A percentile compares a stretch with the other conserved stretches of the same genome.
Conservation (phyloP, 2,113 vertebrate species). For the Petaurus breviceps region DNA sequence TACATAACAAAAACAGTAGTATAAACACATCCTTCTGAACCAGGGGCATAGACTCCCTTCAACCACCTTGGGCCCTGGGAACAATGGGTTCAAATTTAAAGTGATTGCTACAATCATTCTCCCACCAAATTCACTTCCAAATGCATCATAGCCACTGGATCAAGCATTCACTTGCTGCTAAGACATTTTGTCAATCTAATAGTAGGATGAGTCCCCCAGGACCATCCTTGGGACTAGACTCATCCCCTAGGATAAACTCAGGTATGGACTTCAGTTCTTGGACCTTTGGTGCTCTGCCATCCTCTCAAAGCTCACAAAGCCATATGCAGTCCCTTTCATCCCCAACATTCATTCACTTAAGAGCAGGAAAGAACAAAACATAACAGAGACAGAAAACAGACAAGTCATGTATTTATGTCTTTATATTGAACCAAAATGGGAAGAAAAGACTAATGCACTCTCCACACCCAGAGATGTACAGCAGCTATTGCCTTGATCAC, state of each 20-base stretch:
- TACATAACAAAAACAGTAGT: neutral
- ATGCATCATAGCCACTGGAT: neutral
- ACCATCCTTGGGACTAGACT: neutral
- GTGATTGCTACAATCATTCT: neutral
- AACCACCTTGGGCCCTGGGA: neutral
- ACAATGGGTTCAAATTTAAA: neutral
- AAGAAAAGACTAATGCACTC: neutral
- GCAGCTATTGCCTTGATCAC: neutral
- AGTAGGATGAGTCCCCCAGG: neutral
- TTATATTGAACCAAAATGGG: neutral
- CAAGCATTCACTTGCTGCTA: neutral
- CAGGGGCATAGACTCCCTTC: neutral
- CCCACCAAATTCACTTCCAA: neutral
- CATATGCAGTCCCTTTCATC: neutral
- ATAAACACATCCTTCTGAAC: neutral
- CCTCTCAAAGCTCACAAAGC: neutral
- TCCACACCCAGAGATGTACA: neutral
- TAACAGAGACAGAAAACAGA: neutral
- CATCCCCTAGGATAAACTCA: neutral
- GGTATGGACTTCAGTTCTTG: neutral
- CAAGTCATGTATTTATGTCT: neutral
- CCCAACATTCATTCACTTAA: neutral
- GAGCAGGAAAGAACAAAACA: neutral
- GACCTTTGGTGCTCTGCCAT: neutral
- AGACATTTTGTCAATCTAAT: neutral